Evolutionary conservation across 2,113 vertebrate species (phyloP).

Genomic region (Salvelinus namaycush): DNA sequence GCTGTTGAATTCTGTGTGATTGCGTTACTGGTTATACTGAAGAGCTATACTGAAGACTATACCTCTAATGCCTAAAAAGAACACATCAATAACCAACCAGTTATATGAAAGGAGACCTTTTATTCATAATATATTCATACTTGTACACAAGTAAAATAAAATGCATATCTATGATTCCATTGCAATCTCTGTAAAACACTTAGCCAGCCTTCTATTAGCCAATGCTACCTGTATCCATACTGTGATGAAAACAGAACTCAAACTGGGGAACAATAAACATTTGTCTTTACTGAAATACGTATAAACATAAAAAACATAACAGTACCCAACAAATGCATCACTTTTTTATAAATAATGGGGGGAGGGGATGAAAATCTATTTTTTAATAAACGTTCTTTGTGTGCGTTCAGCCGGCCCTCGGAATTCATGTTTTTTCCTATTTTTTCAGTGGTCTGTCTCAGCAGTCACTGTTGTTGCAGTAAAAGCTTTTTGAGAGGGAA

Average conservation of each 20-base stretch:
- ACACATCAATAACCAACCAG: constrained; percentile 37
- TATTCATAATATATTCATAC: constrained; percentile 91
- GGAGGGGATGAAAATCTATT: constrained; percentile 48
- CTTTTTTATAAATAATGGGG: constrained; percentile 71
- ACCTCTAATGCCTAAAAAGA: constrained; percentile 24
- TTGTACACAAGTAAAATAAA: constrained; percentile 99
- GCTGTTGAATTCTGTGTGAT: too few relatives aligned
- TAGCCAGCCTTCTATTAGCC: constrained; percentile 84
- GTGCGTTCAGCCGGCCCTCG: constrained; percentile 47
- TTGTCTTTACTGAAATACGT: constrained; percentile 60
- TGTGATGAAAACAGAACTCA: constrained; percentile 76
- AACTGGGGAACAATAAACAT: constrained; percentile 67
- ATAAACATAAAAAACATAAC: constrained; percentile 79
- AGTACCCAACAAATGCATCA: constrained; percentile 81
- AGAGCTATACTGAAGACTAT: too few relatives aligned
- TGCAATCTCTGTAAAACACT: constrained; percentile 80
- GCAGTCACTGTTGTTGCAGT: constrained; percentile 54
- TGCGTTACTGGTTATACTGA: too few relatives aligned
- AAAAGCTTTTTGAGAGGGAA: constrained; percentile 66
- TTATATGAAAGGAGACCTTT: constrained; percentile 80
- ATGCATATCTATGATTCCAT: constrained; percentile 95
- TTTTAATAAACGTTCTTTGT: constrained; percentile 72
- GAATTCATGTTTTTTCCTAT: background rate
- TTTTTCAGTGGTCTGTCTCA: constrained; percentile 54
- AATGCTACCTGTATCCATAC: constrained; percentile 84